Percentiles rank a stretch among this genome's conserved stretches.
phyloP scores from a whole-genome alignment of 2,113 vertebrate species.

The Alectura lathami region DNA sequence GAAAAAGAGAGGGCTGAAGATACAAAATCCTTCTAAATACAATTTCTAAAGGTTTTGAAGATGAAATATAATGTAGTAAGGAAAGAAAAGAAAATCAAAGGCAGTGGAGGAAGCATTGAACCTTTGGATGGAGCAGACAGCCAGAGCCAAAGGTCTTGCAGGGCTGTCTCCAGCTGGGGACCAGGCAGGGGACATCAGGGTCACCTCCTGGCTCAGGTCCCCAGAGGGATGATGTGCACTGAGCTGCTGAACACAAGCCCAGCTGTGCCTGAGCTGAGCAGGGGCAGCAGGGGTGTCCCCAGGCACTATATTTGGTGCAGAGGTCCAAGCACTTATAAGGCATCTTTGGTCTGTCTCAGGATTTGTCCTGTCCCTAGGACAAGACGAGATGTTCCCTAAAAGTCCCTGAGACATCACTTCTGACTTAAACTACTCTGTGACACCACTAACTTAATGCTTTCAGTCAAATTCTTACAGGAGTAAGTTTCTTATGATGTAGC shows the following conservation, averaged over 20 bases:
- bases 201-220: neutral
- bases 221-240: accelerated
- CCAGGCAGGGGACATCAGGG: neutral
- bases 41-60: neutral
- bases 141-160: neutral
- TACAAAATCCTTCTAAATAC: neutral
- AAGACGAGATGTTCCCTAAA: neutral
- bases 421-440: neutral
- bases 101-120: neutral
- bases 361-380: neutral
- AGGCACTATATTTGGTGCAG: neutral
- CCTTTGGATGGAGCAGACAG: neutral
- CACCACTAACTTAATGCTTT: neutral
- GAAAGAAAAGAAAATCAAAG: neutral
- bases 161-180: neutral
- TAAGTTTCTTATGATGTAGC: neutral
- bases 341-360: neutral
- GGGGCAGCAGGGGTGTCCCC: accelerated
- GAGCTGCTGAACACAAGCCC: neutral
- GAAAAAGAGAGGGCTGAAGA: neutral
- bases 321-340: neutral
- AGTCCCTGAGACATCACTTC: neutral
- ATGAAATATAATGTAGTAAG: neutral
- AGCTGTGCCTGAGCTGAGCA: no score
- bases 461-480: neutral